A percentile compares a stretch with the other conserved stretches of the same genome.
Evolutionary conservation across 2,888 invertebrate genomes (phyloP).

Genomic region (Tineola bisselliella): DNA sequence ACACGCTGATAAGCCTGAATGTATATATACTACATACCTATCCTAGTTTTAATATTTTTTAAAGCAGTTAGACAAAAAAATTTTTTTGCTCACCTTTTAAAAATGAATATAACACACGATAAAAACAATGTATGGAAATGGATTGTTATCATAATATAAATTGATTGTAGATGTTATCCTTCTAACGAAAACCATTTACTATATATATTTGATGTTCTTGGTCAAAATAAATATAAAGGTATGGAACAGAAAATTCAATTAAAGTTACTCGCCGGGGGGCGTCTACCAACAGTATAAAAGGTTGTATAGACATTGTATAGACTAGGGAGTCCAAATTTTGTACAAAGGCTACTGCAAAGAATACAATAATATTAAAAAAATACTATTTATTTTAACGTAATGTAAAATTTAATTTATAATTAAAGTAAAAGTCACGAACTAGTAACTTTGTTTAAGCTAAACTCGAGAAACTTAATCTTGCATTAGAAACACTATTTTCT

Average conservation of each 20-base stretch:
- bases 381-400: no score
- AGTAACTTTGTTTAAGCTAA: no score
- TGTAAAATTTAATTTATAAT: no score
- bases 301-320: background rate
- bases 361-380: background rate
- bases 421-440: no score
- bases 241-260: background rate
- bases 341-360: background rate
- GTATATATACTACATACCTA: slow-evolving; percentile 8
- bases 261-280: background rate
- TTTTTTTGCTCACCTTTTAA: background rate
- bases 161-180: no score
- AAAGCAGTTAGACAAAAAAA: background rate
- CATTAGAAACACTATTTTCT: background rate
- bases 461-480: no score
- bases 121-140: no score
- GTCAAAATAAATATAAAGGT: slow-evolving; percentile 3
- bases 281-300: background rate
- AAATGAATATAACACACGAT: background rate
- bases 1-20: background rate
- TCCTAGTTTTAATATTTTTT: slow-evolving; percentile 3
- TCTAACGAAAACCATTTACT: background rate
- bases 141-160: no score
- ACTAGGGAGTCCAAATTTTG: background rate
- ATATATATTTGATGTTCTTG: background rate